phyloP scores from a whole-genome alignment of 2,888 invertebrate genomes.

The Hecatera dysodea region DNA sequence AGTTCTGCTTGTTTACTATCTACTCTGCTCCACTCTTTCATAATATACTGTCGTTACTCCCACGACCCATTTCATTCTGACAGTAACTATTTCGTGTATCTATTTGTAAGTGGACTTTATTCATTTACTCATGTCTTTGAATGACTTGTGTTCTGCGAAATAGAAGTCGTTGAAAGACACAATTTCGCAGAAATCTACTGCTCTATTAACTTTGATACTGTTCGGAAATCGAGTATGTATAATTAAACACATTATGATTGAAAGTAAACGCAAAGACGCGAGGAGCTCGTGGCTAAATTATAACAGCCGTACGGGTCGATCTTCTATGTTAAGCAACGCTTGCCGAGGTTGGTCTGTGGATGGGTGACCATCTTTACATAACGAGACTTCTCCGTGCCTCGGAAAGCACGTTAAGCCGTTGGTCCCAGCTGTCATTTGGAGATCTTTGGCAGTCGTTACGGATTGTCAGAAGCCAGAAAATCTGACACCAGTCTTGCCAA shows the following conservation, averaged over 20 bases:
- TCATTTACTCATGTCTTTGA: background rate
- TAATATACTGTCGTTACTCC: slow-evolving; percentile 5
- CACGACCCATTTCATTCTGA: background rate
- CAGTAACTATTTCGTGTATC: slow-evolving; percentile 1
- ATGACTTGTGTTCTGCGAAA: slow-evolving; percentile 9
- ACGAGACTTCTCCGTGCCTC: too few relatives aligned
- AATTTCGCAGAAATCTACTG: slow-evolving; percentile 5
- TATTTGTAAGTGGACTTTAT: slow-evolving; percentile 12
- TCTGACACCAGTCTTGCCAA: too few relatives aligned
- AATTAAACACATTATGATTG: background rate
- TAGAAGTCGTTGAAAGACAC: background rate
- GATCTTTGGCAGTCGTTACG: too few relatives aligned
- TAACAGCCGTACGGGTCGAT: too few relatives aligned
- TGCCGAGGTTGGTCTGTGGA: too few relatives aligned
- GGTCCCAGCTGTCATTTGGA: too few relatives aligned
- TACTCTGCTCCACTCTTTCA: slow-evolving; percentile 8
- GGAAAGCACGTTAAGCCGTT: too few relatives aligned
- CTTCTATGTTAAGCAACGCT: too few relatives aligned
- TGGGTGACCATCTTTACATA: too few relatives aligned
- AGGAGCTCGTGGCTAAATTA: too few relatives aligned
- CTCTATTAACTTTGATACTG: background rate
- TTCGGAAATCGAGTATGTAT: background rate
- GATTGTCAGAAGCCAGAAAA: too few relatives aligned
- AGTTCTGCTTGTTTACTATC: background rate
- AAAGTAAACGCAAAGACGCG: too few relatives aligned